A percentile compares a stretch with the other conserved stretches of the same genome.
phyloP scores from a whole-genome alignment of 2,113 vertebrate species.

The Ciconia maguari region DNA sequence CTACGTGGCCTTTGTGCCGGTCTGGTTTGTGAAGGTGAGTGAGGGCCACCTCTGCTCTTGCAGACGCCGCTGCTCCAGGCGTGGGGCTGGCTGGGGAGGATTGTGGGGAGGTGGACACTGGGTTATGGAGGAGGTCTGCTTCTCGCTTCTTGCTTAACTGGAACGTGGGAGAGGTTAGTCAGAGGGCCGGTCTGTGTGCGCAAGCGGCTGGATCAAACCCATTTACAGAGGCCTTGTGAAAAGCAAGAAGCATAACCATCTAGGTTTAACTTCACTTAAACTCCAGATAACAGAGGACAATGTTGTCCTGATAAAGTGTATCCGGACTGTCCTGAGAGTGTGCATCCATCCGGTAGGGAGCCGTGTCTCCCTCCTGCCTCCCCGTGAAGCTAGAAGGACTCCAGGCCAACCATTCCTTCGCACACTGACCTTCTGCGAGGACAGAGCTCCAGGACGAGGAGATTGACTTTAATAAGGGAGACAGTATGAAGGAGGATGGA shows the following conservation, averaged over 20 bases:
- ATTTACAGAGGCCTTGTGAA: neutral
- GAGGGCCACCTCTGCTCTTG: neutral
- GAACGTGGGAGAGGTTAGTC: neutral
- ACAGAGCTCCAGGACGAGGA: neutral
- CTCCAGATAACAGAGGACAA: neutral
- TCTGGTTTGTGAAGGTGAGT: constrained; percentile 97
- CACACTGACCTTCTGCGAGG: neutral
- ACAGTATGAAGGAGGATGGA: neutral
- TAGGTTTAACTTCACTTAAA: neutral
- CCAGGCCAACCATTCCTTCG: neutral
- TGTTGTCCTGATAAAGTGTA: neutral
- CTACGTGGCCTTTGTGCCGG: constrained; percentile 96
- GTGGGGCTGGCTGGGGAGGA: neutral
- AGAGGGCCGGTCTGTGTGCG: neutral
- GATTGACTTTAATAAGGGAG: neutral
- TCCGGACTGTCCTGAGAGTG: neutral
- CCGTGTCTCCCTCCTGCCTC: neutral
- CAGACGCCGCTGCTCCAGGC: fast-evolving
- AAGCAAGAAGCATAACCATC: neutral
- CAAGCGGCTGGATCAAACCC: neutral
- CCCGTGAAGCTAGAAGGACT: neutral
- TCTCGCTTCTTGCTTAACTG: neutral
- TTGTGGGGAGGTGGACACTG: neutral
- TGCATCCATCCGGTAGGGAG: neutral
- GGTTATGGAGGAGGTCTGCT: neutral